Base-by-base conservation (phyloP, 2,888 invertebrate species). In the Crocallis elinguaria region DNA sequence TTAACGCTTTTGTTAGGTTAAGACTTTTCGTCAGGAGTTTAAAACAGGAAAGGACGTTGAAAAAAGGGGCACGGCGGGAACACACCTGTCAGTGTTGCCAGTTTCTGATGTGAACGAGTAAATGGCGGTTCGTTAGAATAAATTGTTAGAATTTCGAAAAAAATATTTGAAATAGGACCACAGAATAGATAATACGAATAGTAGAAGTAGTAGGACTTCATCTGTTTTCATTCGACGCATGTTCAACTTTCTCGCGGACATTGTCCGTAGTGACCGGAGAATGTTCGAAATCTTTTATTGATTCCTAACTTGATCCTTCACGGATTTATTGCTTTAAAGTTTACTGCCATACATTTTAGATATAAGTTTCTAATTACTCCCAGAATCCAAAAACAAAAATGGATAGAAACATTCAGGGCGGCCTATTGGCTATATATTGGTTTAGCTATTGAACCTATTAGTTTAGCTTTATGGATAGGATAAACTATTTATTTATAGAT, bases 51-150 rank as follows among this genome's bases (percentile, higher is more conserved):
- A 88, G 90, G 90, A 91, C 91, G 90, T 88, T 86, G 80, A 89
- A 88, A 89, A 90, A 89, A 88, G 88, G 88, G 89, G 86, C 88
- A 86, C 87, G 87, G 80, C 85, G 84, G 88, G 88, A 88, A 89
- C 89, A 84, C 90, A 90, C 91, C 90, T 91, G 91, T 89, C 90
- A 86, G 83, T 85, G 88, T 88, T 89, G 88, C 90, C 82, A 89
- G 89, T 90, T 88, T 88, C 85, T 87, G 85, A 88, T 84, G 86
- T 83, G 84, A 82, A 76, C 86, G 79, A 80, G 81, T 88, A 87
- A 89, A 89, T 88, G 84, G 83, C 73, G 79, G 79, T 73, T 60
- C 49, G 57, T 66, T 67, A 86, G 83, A 86, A 86, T 82, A 75
- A 64, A 67, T 75, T 72, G 77, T 82, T 84, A 77, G 66, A 82